Percentiles rank a stretch among this genome's conserved stretches.
Evolutionary conservation across 1,140 invertebrate species (phyloP).

Genomic region (Penaeus japonicus): DNA sequence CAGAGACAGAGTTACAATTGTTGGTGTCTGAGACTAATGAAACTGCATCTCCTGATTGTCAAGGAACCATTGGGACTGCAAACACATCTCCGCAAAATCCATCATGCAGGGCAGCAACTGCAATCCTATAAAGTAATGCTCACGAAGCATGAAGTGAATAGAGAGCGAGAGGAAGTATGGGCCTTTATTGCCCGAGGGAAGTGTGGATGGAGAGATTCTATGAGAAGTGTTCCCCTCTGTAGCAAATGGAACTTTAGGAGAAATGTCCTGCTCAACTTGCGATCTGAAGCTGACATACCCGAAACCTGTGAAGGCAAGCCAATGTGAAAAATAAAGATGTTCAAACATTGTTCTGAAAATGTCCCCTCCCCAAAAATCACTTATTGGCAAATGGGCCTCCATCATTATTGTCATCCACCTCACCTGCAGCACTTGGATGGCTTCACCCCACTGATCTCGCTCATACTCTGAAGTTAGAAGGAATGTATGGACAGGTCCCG

Average conservation of each 20-base stretch:
- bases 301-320: constrained; percentile 27
- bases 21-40: not conserved
- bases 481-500: constrained; percentile 77
- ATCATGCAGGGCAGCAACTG: constrained; percentile 9
- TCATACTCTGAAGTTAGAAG: constrained; percentile 94
- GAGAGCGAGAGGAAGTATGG: constrained; percentile 28
- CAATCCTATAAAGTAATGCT: constrained; percentile 8
- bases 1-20: not conserved
- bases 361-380: too few species aligned
- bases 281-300: constrained; percentile 29
- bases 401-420: not conserved
- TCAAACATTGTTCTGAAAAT: not conserved
- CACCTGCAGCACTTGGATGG: constrained; percentile 80
- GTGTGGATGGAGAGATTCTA: constrained; percentile 32
- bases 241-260: constrained; percentile 39
- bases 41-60: not conserved
- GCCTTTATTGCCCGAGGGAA: constrained; percentile 2
- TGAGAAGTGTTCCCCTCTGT: constrained; percentile 21
- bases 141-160: constrained; percentile 46
- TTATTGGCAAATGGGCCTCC: not conserved
- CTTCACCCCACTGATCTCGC: constrained; percentile 90
- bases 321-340: not conserved
- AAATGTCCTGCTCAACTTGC: constrained; percentile 29
- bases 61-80: not conserved
- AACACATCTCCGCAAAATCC: not conserved